phyloP scores from a whole-genome alignment of 2,797 vertebrate genomes.

The Sebastes nivosus region DNA sequence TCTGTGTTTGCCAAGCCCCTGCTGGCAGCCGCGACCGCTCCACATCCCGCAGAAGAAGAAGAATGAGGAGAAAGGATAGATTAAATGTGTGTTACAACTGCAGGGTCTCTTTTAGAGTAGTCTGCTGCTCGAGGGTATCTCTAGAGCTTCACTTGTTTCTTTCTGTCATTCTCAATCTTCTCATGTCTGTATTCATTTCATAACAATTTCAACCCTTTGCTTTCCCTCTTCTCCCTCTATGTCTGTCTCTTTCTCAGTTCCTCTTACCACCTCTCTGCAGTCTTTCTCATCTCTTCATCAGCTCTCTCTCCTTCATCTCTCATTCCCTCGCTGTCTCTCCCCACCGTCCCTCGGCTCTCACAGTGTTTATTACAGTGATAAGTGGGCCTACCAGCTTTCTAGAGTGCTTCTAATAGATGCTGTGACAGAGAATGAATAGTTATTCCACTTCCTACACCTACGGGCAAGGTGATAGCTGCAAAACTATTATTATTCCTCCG shows the following conservation, averaged over 20 bases:
- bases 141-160: slow-evolving; percentile 22
- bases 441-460: slow-evolving; percentile 66
- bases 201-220: slow-evolving; percentile 17
- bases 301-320: slow-evolving; percentile 32
- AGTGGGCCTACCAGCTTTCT: slow-evolving; percentile 66
- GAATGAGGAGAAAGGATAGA: slow-evolving; percentile 12
- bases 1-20: slow-evolving; percentile 51
- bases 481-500: slow-evolving; percentile 50
- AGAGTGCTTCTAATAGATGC: slow-evolving; percentile 61
- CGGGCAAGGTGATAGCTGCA: slow-evolving; percentile 53
- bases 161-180: slow-evolving; percentile 13
- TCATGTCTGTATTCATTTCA: slow-evolving; percentile 18
- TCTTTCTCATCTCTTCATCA: slow-evolving; percentile 49
- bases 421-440: slow-evolving; percentile 54
- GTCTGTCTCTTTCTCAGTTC: slow-evolving; percentile 14
- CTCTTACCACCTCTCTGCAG: not conserved
- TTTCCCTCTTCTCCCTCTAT: not conserved
- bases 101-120: slow-evolving; percentile 18
- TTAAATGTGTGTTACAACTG: slow-evolving; percentile 35
- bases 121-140: slow-evolving; percentile 21
- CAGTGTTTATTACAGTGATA: slow-evolving; percentile 67
- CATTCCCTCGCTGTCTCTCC: slow-evolving; percentile 33
- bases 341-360: slow-evolving; percentile 38
- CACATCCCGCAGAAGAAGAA: slow-evolving; percentile 32
- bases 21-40: slow-evolving; percentile 28